Percentiles rank a stretch among this genome's conserved stretches.
These are phyloP conservation scores for Arctia plantaginis DNA, from an alignment of 2,888 invertebrate species.

Conservation along the genomic window DNA sequence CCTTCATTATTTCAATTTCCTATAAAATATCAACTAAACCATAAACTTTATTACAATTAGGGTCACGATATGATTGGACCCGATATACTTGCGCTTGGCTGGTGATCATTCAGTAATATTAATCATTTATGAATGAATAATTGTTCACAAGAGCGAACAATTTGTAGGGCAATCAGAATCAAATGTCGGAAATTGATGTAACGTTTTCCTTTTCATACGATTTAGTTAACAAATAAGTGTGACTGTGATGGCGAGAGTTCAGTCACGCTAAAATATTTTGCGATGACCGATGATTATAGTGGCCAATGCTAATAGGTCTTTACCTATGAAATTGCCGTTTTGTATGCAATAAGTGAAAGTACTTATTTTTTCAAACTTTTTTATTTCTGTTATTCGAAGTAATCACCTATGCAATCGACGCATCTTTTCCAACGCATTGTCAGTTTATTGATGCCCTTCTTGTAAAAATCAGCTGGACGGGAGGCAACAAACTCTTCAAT, in stretches of 20 bases:
- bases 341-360: too few species aligned
- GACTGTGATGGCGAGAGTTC: neutral
- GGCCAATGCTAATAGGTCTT: too few species aligned
- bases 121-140: conserved; percentile 10
- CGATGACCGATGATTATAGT: neutral
- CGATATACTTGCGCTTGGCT: conserved; percentile 8
- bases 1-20: neutral
- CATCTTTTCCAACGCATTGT: too few species aligned
- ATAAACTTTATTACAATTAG: neutral
- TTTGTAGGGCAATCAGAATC: neutral
- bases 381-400: too few species aligned
- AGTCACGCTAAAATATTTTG: neutral
- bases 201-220: neutral
- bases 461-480: too few species aligned
- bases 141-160: neutral
- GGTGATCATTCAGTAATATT: conserved; percentile 10
- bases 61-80: conserved; percentile 10
- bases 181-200: neutral
- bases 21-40: conserved; percentile 6
- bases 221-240: neutral
- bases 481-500: too few species aligned
- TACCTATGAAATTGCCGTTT: too few species aligned
- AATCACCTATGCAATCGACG: too few species aligned
- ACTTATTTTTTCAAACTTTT: too few species aligned
- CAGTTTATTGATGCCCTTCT: too few species aligned